A percentile compares a stretch with the other conserved stretches of the same genome.
Conservation (phyloP, 2,797 vertebrate genomes). For the Liparis tanakae region DNA sequence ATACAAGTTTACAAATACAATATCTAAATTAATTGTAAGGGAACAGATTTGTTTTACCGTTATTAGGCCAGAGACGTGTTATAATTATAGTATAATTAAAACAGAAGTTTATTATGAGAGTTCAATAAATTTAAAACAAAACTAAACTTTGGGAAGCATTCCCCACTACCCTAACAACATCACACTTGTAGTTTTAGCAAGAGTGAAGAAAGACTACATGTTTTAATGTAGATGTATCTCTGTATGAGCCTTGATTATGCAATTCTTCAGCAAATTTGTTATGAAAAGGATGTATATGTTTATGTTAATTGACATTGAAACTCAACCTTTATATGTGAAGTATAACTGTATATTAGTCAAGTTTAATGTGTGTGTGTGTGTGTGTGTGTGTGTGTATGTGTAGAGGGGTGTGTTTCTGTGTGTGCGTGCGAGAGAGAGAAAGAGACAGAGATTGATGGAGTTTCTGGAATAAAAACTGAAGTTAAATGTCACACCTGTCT, state of each 20-base stretch:
- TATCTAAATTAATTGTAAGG: too few relatives aligned
- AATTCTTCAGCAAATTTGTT: neutral
- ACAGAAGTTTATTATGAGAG: too few relatives aligned
- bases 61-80: too few relatives aligned
- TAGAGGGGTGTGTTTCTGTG: constrained; percentile 13
- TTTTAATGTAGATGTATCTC: neutral
- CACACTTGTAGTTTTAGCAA: neutral
- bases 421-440: neutral
- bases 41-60: too few relatives aligned
- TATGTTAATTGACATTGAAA: neutral
- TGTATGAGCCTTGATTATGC: neutral
- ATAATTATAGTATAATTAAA: too few relatives aligned
- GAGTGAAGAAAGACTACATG: neutral
- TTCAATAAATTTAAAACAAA: too few relatives aligned
- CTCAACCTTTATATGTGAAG: neutral
- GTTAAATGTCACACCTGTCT: constrained; percentile 86
- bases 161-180: neutral
- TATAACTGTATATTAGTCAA: neutral
- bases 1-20: too few relatives aligned
- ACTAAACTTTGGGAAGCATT: too few relatives aligned
- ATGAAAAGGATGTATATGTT: neutral
- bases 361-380: neutral
- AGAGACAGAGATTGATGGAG: constrained; percentile 78
- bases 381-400: neutral
- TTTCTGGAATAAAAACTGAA: constrained; percentile 77